Evolutionary conservation across 2,888 invertebrate species (phyloP), one percentile per base, ranked within the genome.

Genomic region (Napeogenes sylphis): DNA sequence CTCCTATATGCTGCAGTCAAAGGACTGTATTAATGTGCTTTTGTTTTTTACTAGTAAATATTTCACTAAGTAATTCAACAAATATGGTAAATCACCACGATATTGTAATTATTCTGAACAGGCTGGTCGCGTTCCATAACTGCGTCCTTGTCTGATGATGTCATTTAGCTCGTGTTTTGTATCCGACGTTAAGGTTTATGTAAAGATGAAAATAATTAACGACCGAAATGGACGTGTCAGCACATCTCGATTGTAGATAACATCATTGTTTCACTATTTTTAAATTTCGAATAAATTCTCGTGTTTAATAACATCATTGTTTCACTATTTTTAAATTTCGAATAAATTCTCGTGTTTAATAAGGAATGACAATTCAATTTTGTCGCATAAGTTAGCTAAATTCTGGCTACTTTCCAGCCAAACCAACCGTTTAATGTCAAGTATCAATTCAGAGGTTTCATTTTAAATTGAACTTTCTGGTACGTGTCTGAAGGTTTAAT

Each of bases 111-210:
- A 58, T 58, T 61, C 59, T 21, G 57, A 60, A 62, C 68, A 63
- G 69, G 30, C 30, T 72, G 72, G 71, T 66, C 62, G 66, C 63
- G 71, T 82, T 79, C 72, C 75, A 77, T 76, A 80, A 80, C 73
- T 55, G 57, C 78, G 81, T 79, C 82, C 83, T 84, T 80, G 83
- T 67, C 65, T 83, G 83, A 83, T 81, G 81, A 82, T 81, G 81
- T 84, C 83, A 83, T 65, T 47, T 64, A 57, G 59, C 61, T 64
- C 62, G 59, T 30, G 64, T 58, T 62, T 38, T 64, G 62, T 66
- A 64, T 62, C 64, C 64, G 67, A 62, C 65, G 67, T 65, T n/a
- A 59, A 58, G 35, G 5, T 54, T 54, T 61, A 57, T 56, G 62
- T 65, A 67, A 61, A 61, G 10, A 65, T 58, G 55, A 61, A 58